Evolutionary conservation across 2,113 vertebrate genomes (phyloP), one percentile per base, ranked within the genome.

Genomic region (Bos javanicus): DNA sequence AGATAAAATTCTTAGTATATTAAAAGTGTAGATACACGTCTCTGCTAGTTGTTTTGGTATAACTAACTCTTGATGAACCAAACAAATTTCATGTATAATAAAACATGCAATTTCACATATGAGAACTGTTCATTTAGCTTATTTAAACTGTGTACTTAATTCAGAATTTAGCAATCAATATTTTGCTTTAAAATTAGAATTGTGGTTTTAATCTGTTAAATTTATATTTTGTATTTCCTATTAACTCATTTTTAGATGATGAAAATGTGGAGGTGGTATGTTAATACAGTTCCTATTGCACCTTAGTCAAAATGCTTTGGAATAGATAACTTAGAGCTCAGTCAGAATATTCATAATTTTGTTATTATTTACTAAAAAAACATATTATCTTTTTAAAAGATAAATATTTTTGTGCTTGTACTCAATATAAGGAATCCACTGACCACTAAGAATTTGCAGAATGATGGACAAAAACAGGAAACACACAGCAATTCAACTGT

Each of bases 101-200:
- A 87, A 89, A 87, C 84, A 10, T 54, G 17, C 39, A 93, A 9
- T 94, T 96, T 96, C 82, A 56, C 28, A 88, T 87, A 95, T 62
- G 46, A 93, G 56, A 94, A 82, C 33, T 91, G 19, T 90, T 92
- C 43, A 95, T 11, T 88, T 91, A 81, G 10, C 78, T 97, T 90
- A 90, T 11, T 74, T 94, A 76, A 74, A 91, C 15, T 71, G 16
- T 90, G 43, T 95, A 19, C 28, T 95, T 96, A 96, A 94, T 94
- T 84, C n/a, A 90, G n/a, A 90, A 25, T 50, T 86, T 90, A 92
- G 46, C 64, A 92, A 96, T 67, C 92, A 62, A 46, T 91, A 71
- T 67, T 78, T 97, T 91, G 9, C 43, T 95, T 85, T 95, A 86
- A 96, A 93, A 95, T 82, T 94, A 88, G 59, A 94, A 91, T 82